These are phyloP conservation scores for Sphaeridia pumilis DNA, from an alignment of 2,888 invertebrate species.

Conservation along the genomic window DNA sequence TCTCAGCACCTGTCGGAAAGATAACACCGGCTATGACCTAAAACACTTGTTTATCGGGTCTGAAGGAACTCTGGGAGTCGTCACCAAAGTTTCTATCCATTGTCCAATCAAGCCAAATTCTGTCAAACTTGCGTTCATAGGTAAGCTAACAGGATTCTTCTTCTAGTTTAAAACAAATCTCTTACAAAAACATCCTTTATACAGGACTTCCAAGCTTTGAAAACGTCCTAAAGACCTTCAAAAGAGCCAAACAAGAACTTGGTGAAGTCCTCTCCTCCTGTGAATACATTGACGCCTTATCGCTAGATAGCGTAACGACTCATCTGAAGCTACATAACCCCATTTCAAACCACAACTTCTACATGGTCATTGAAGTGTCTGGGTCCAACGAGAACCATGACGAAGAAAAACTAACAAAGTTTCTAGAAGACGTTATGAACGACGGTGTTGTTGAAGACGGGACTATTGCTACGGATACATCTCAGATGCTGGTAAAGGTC, in stretches of 20 bases:
- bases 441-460: slow-evolving; percentile 50
- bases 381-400: slow-evolving; percentile 78
- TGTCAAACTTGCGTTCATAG: slow-evolving; percentile 76
- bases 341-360: slow-evolving; percentile 52
- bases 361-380: slow-evolving; percentile 74
- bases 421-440: slow-evolving; percentile 61
- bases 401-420: slow-evolving; percentile 68
- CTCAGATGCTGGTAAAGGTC: slow-evolving; percentile 12
- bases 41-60: slow-evolving; percentile 98
- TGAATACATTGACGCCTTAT: slow-evolving; percentile 76
- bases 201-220: slow-evolving; percentile 66
- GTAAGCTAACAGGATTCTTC: slow-evolving; percentile 42
- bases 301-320: slow-evolving; percentile 53
- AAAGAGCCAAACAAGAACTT: slow-evolving; percentile 59
- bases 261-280: slow-evolving; percentile 90
- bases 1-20: slow-evolving; percentile 77
- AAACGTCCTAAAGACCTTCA: slow-evolving; percentile 60
- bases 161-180: not conserved
- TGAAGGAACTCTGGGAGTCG: slow-evolving; percentile 89
- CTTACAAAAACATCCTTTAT: slow-evolving; percentile 18
- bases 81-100: slow-evolving; percentile 82
- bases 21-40: slow-evolving; percentile 94
- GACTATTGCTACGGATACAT: slow-evolving; percentile 65
- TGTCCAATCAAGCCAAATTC: slow-evolving; percentile 75
- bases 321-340: slow-evolving; percentile 50